Evolutionary conservation across 2,797 vertebrate species (phyloP), one percentile per base, ranked within the genome.

Genomic region (Petrocephalus schoutedeni): DNA sequence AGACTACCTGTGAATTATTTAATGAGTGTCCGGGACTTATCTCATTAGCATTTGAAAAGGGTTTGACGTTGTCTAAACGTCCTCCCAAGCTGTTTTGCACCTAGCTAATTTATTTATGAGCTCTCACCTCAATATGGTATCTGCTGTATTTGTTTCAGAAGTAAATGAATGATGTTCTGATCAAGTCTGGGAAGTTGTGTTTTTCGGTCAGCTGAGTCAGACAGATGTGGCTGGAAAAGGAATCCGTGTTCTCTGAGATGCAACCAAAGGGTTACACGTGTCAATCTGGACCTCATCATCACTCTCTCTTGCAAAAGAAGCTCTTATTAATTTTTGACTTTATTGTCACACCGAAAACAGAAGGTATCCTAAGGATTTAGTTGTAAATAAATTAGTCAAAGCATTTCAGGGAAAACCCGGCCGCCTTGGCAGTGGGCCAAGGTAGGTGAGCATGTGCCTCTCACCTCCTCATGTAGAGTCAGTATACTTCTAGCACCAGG

Each of bases 1-100:
- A 67, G 58, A 10, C 85, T 49, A 21, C 36, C 45, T 12, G 85
- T 86, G 59, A 86, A 86, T 86, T 86, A 67, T 86, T 86, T 58
- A 86, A 86, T 16, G 36, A 45, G 85, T 32, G 56, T 41, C 84
- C 84, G 45, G 84, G 84, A 59, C 84, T 58, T 58, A 86, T 67
- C 85, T 86, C 28, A 67, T 86, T 86, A 67, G 57, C 85, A 86
- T 86, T 49, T 86, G 85, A 86, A 86, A 67, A 67, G 85, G 14
- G 32, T 51, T 64, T 86, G 85, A 51, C 41, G 57, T 28, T 86
- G 85, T 67, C 45, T 51, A 67, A 86, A 64, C 2, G 36, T 67
- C 85, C 41, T 61, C 85, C 58, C 2, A 45, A 23, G 36, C 58
- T 67, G 54, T 67, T 86, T 86, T 64, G 58, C 59, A 5, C 59